Evolutionary conservation across 2,113 vertebrate genomes (phyloP), one percentile per base, ranked within the genome.

Genomic region (Ailurus styani): DNA sequence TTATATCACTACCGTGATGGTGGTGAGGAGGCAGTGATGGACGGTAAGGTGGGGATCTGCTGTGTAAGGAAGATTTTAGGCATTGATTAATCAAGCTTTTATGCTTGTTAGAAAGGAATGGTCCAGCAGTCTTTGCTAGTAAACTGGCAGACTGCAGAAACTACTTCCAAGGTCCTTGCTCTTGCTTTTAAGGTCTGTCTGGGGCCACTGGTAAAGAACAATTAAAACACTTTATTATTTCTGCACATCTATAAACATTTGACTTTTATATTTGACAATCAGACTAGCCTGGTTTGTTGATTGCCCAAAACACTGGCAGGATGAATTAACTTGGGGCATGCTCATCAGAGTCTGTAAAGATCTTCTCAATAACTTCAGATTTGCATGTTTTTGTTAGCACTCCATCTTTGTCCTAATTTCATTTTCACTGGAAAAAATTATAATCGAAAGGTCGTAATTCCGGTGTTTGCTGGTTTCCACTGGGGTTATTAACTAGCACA

Each of bases 401-500:
- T n/a, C 7, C 10, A 11, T 91, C 57, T 91, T 79, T 85, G 87
- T 83, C 77, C n/a, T 75, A 85, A 96, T 93, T 97, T 96, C 64
- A 93, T 34, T 89, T 86, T 93, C 96, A 77, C 82, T 78, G 68
- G 68, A 45, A 81, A 90, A 96, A 91, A 85, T 47, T 85, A 12
- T 47, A 96, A 91, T 37, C 4, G 60, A 79, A 89, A 95, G 55
- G 21, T 93, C 77, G 62, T 64, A 95, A 93, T 95, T 96, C 52
- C 91, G 52, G 40, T 77, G 55, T 83, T 94, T 95, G 86, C 86
- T 96, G 83, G 77, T 83, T 95, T 82, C 70, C n/a, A 55, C 31
- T 50, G 70, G 34, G 89, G 95, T 94, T 95, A 72, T 94, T 95
- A 72, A 97, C 54, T 68, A 92, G 79, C 57, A 87, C 68, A 81